Conservation (phyloP, 2,113 vertebrate genomes). For the Echinops telfairi region DNA sequence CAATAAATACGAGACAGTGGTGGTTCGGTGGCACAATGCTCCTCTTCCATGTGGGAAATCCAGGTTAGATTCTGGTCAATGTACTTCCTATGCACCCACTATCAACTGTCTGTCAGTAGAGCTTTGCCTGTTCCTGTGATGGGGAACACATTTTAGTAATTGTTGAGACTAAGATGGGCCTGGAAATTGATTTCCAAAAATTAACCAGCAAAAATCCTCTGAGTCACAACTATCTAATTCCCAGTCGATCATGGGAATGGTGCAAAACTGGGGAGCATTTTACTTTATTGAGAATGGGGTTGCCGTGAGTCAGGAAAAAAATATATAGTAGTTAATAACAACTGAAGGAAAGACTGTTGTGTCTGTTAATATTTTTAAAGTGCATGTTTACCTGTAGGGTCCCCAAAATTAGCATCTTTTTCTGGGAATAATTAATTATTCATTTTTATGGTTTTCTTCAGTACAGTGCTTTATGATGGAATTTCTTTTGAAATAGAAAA, state of each 20-base stretch:
- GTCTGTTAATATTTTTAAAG: constrained; percentile 25
- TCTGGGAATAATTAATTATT: constrained; percentile 27
- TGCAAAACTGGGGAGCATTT: not conserved
- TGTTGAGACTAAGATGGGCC: not conserved
- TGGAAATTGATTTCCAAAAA: not conserved
- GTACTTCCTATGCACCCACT: not conserved
- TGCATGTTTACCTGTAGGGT: not conserved
- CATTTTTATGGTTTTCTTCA: constrained; percentile 3
- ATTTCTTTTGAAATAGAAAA: constrained; percentile 43
- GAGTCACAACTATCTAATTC: not conserved
- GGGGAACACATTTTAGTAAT: not conserved
- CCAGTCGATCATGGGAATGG: not conserved
- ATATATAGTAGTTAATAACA: not conserved
- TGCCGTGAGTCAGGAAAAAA: not conserved
- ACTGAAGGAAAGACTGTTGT: not conserved
- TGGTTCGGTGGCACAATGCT: not conserved
- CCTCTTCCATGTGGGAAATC: not conserved
- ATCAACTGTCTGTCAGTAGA: not conserved
- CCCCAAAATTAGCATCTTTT: not conserved
- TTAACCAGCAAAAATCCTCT: not conserved
- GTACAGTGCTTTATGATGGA: not conserved
- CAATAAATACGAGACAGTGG: not conserved
- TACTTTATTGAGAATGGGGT: not conserved
- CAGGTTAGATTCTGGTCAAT: not conserved
- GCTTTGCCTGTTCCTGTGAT: not conserved